These are phyloP conservation scores for Drosophila fungiperda DNA, from an alignment of 2,888 invertebrate genomes.

Conservation along the genomic window DNA sequence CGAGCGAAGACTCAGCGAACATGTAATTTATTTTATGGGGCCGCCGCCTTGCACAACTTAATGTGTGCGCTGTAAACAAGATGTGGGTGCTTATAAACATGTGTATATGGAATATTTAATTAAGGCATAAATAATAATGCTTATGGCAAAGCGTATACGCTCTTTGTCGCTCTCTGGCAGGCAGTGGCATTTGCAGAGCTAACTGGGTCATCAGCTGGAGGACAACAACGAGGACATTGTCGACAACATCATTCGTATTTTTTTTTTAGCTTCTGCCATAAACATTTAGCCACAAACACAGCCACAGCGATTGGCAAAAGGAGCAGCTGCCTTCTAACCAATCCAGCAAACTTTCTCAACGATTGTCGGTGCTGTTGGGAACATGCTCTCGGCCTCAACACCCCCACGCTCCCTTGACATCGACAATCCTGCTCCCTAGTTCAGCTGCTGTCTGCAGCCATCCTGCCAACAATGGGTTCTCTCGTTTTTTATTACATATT, in stretches of 20 bases:
- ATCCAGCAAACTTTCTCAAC: constrained; percentile 14
- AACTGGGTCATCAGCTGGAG: constrained; percentile 63
- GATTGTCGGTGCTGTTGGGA: constrained; percentile 6
- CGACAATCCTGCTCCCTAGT: constrained; percentile 1
- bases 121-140: constrained; percentile 68
- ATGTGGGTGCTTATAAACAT: constrained; percentile 56
- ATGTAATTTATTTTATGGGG: constrained; percentile 37
- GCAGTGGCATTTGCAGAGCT: constrained; percentile 15
- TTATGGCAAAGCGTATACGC: constrained; percentile 25
- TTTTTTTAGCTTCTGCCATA: constrained; percentile 32
- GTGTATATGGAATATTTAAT: constrained; percentile 67
- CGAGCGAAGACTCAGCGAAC: neutral
- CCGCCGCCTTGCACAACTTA: constrained; percentile 32
- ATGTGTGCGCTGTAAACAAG: constrained; percentile 42
- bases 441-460: constrained; percentile 21
- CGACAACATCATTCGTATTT: constrained; percentile 46
- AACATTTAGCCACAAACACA: constrained; percentile 44
- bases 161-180: neutral
- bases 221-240: constrained; percentile 13
- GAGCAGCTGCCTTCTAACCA: constrained; percentile 28
- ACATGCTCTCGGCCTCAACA: neutral
- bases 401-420: neutral
- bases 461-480: constrained; percentile 33
- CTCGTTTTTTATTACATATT: constrained; percentile 55
- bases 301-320: constrained; percentile 48